Base-by-base conservation (phyloP, 1,140 invertebrate genomes). In the Olivierus martensii region DNA sequence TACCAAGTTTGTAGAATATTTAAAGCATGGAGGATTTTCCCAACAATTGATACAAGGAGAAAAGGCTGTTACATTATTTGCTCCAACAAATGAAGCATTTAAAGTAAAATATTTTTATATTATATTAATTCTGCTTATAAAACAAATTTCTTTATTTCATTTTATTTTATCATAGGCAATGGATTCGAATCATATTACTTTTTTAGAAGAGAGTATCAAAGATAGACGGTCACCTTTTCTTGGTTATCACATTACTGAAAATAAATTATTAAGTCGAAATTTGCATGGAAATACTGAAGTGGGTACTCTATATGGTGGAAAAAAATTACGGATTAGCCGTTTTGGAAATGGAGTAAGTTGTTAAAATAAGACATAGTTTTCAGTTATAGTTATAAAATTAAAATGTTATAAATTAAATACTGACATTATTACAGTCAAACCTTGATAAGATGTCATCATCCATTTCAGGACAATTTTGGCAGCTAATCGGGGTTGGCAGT, bases 51-150 rank as follows among this genome's bases (percentile, higher is more conserved):
- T 74, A 4, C 65, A 70, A 39, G 62, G 62, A 1, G 58, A 67
- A 11, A 59, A 64, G 15, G 74, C 76, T 58, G 59, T 75, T 15
- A 77, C 75, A 4, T 42, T 78, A 34, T 76, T 77, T 61, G 72
- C 68, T 19, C 76, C 76, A 9, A 70, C 67, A 18, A 71, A 76
- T 57, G 63, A 65, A 49, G 74, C 73, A 6, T 63, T 76, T 28
- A 66, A 72, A 12, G 69, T 72, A 63, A n/a, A n/a, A n/a, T n/a
- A n/a, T n/a, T n/a, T n/a, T n/a, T n/a, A n/a, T n/a, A n/a, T n/a
- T n/a, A n/a, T n/a, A n/a, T n/a, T n/a, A n/a, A n/a, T n/a, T n/a
- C n/a, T n/a, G n/a, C n/a, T n/a, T n/a, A n/a, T n/a, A n/a, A n/a
- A n/a, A n/a, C n/a, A n/a, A n/a, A n/a, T n/a, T n/a, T n/a, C n/a